Conservation (phyloP, 2,888 invertebrate species). For the Gastrophysa polygoni region DNA sequence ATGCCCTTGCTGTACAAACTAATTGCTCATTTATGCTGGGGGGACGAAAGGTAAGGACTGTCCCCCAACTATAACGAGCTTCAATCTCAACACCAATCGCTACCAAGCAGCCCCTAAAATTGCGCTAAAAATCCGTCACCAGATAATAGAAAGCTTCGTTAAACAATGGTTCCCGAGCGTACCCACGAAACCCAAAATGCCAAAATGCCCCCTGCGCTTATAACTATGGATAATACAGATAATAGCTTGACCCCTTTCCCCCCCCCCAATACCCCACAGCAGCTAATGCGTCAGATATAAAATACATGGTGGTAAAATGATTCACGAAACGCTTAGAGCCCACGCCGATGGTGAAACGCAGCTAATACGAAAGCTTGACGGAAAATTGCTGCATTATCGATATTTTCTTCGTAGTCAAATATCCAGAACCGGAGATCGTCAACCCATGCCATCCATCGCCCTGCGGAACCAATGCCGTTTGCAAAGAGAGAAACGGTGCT, state of each 20-base stretch:
- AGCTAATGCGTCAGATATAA: constrained; percentile 30
- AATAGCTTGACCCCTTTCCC: constrained; percentile 19
- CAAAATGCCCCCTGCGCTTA: constrained; percentile 33
- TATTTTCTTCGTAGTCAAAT: constrained; percentile 33
- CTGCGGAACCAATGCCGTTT: constrained; percentile 71
- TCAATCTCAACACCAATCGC: constrained; percentile 45
- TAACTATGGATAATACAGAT: constrained; percentile 17
- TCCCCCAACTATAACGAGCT: constrained; percentile 56
- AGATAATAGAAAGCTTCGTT: constrained; percentile 38
- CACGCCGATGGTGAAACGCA: constrained; percentile 23
- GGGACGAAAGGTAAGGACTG: constrained; percentile 54
- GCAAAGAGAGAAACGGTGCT: constrained; percentile 73
- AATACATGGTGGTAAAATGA: constrained; percentile 24
- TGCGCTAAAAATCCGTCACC: constrained; percentile 27
- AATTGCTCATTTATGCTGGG: constrained; percentile 40
- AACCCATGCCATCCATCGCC: constrained; percentile 74
- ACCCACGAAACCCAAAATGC: constrained; percentile 28
- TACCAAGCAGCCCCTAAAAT: constrained; percentile 29
- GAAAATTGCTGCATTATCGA: background rate
- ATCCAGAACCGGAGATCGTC: constrained; percentile 42
- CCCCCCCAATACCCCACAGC: constrained; percentile 23
- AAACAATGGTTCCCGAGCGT: constrained; percentile 43
- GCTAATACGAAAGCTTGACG: constrained; percentile 38
- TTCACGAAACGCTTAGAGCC: constrained; percentile 19
- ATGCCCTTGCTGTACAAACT: constrained; percentile 46